A percentile compares a stretch with the other conserved stretches of the same genome.
Conservation (phyloP, 1,140 invertebrate genomes). For the Metaphire vulgaris region DNA sequence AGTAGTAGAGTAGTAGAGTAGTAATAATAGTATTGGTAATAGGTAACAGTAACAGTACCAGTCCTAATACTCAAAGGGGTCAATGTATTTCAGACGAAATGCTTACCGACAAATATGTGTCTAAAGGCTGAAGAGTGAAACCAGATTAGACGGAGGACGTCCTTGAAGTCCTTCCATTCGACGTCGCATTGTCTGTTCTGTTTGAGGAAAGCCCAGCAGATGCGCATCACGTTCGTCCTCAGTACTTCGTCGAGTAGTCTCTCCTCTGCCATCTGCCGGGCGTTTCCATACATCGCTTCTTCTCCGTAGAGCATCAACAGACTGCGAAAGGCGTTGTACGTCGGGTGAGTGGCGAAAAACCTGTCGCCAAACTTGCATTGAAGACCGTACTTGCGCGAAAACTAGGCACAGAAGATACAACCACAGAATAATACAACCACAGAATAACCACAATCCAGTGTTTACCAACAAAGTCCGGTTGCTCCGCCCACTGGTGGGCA, state of each 20-base stretch:
- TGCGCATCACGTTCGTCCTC: neutral
- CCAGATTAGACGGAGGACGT: neutral
- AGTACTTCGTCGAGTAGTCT: neutral
- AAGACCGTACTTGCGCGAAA: neutral
- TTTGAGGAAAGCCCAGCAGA: neutral
- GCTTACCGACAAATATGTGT: neutral
- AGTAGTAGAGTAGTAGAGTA: no score
- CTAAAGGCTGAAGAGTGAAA: neutral
- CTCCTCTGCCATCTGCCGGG: neutral
- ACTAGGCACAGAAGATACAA: neutral
- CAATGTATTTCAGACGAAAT: neutral
- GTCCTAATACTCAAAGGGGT: neutral
- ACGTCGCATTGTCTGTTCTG: neutral
- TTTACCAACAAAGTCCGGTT: no score
- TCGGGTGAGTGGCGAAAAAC: neutral
- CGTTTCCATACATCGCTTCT: neutral
- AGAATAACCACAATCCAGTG: no score
- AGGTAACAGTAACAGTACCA: neutral
- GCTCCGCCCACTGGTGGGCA: no score
- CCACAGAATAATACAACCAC: no score
- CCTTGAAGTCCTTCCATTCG: neutral
- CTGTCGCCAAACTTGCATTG: neutral
- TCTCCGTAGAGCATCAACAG: neutral
- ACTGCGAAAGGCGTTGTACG: neutral
- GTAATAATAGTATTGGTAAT: constrained; percentile 2